phyloP scores from a whole-genome alignment of 2,888 invertebrate genomes.

The Matsumyia berberina region DNA sequence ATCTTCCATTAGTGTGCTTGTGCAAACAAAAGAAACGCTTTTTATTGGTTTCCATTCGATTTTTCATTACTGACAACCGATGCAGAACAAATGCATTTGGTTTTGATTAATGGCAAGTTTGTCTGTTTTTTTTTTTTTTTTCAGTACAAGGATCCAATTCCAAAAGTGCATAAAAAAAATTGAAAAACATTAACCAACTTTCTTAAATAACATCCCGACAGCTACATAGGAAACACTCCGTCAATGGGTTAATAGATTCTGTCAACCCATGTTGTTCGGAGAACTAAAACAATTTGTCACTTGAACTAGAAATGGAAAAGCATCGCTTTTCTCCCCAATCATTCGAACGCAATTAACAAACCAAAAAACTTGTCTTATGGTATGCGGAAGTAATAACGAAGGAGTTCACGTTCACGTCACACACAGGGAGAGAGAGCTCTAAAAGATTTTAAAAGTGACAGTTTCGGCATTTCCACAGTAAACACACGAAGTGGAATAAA shows the following conservation, averaged over 20 bases:
- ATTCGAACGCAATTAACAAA: conserved; percentile 60
- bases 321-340: conserved; percentile 46
- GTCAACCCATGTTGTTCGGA: conserved; percentile 58
- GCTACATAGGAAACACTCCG: conserved; percentile 48
- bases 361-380: conserved; percentile 15
- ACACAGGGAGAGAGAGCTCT: conserved; percentile 6
- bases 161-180: background rate
- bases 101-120: conserved; percentile 43
- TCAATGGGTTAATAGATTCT: conserved; percentile 69
- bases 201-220: conserved; percentile 27
- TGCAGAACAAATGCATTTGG: conserved; percentile 58
- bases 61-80: conserved; percentile 26
- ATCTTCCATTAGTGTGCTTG: conserved; percentile 54
- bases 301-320: conserved; percentile 52
- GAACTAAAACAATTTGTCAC: conserved; percentile 66
- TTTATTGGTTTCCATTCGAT: conserved; percentile 13
- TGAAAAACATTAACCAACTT: conserved; percentile 14
- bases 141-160: background rate
- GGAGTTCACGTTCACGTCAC: conserved; percentile 21
- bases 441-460: conserved; percentile 38
- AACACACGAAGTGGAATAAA: conserved; percentile 60
- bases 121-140: background rate
- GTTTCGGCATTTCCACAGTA: conserved; percentile 50
- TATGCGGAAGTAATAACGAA: conserved; percentile 52
- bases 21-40: conserved; percentile 19